phyloP scores from a whole-genome alignment of 2,888 invertebrate species.

The Spilosoma lubricipeda region DNA sequence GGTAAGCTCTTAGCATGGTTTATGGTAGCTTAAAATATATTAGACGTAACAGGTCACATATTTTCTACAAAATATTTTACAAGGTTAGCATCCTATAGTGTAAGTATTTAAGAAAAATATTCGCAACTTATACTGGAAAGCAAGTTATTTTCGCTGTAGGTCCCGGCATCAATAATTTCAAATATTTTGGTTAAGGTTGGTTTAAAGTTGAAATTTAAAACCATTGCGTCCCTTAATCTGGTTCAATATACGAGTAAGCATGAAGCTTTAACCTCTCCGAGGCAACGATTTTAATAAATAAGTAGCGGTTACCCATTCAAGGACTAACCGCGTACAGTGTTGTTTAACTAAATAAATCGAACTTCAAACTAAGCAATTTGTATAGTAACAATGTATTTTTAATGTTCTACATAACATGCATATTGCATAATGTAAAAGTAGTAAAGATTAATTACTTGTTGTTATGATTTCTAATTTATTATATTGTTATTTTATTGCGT shows the following conservation, averaged over 20 bases:
- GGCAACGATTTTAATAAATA: conserved; percentile 24
- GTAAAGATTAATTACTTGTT: not conserved
- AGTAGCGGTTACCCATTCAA: conserved; percentile 19
- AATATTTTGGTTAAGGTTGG: not conserved
- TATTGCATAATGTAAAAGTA: not conserved
- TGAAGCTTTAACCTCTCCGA: conserved; percentile 9
- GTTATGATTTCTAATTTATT: not conserved
- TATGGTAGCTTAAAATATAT: not conserved
- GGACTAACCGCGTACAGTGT: conserved; percentile 12
- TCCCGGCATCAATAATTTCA: not conserved
- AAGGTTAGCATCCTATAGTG: conserved; percentile 14
- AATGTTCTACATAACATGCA: not conserved
- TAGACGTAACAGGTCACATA: not conserved
- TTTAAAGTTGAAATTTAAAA: not conserved
- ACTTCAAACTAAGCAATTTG: not conserved
- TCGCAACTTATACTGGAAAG: not conserved
- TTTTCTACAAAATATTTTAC: not conserved
- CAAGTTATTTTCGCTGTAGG: not conserved
- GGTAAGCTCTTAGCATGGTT: not conserved
- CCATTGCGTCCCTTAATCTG: not conserved
- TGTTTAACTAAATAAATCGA: conserved; percentile 22
- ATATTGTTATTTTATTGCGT: too few relatives aligned
- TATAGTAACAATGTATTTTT: not conserved
- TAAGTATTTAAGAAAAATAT: not conserved
- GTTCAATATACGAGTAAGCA: not conserved